A percentile compares a stretch with the other conserved stretches of the same genome.
phyloP scores from a whole-genome alignment of 2,113 vertebrate species.

The Chionodraco myersi region DNA sequence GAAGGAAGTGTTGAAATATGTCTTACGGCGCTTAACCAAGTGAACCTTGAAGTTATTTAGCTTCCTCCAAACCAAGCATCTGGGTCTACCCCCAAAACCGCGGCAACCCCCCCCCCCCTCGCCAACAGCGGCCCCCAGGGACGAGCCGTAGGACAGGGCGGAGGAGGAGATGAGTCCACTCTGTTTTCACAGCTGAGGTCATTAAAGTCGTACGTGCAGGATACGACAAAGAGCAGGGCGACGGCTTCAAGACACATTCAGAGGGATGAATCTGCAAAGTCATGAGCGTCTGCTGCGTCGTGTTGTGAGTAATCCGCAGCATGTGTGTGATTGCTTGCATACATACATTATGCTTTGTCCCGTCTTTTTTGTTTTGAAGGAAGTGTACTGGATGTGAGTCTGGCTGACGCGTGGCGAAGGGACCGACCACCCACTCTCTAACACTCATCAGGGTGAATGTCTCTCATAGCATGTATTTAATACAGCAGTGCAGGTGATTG shows the following conservation, averaged over 20 bases:
- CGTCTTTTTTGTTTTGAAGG: background rate
- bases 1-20: conserved; percentile 76
- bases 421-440: conserved; percentile 12
- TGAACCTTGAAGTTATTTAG: conserved; percentile 80
- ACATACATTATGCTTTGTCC: background rate
- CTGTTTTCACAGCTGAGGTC: conserved; percentile 79
- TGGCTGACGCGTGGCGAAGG: conserved; percentile 2
- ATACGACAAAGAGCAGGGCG: conserved; percentile 53
- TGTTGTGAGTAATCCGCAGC: conserved; percentile 1
- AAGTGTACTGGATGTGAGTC: background rate
- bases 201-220: conserved; percentile 61
- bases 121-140: conserved; percentile 48
- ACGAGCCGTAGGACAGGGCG: conserved; percentile 57
- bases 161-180: conserved; percentile 52
- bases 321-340: conserved; percentile 1
- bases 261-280: conserved; percentile 32
- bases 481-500: conserved; percentile 1
- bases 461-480: background rate
- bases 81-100: conserved; percentile 55
- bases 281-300: conserved; percentile 6
- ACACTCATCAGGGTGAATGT: background rate
- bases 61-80: conserved; percentile 73
- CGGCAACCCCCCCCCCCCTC: conserved; percentile 28
- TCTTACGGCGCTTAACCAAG: conserved; percentile 76
- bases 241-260: conserved; percentile 16